Evolutionary conservation across 2,113 vertebrate genomes (phyloP), one percentile per base, ranked within the genome.

Genomic region (Abramis brama): DNA sequence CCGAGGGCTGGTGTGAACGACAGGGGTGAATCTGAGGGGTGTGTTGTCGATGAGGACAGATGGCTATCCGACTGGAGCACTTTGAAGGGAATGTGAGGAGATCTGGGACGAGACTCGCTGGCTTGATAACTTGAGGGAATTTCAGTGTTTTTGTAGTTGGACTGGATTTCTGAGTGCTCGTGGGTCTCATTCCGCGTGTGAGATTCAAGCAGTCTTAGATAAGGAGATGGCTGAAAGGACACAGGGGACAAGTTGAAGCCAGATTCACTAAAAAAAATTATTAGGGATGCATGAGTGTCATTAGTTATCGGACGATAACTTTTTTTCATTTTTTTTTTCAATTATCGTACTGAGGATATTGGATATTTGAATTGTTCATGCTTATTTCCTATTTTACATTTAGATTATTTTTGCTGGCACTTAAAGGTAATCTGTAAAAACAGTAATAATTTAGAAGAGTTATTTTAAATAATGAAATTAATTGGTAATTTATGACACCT

Each of bases 1-100:
- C 95, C 94, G 36, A 96, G 92, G 12, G 93, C 94, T 90, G 92
- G 91, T 0, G 93, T 92, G 80, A 64, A 74, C 25, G 59, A 3
- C 1, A 27, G 39, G 15, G 15, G 52, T 43, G 33, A 52, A 45
- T 88, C 76, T 13, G 77, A 75, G 25, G 70, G 74, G 10, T 59
- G 68, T 0, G 45, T 52, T 2, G 19, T 8, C 19, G 19, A 23
- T 57, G 55, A 57, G 19, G 15, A 11, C 33, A 39, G 6, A 11
- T 59, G 71, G 36, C 77, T 70, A 23, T 47, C 13, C 23, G 60
- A 11, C 64, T 59, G 86, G 7, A 59, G 19, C 70, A 50, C 64
- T 25, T 60, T 78, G 70, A 79, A 55, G 13, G 83, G 64, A 80
- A 83, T 25, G 83, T 64, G 60, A 27, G 75, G 36, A 68, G 79